Evolutionary conservation across 2,797 vertebrate species (phyloP).

Genomic region (Hydrolagus colliei): DNA sequence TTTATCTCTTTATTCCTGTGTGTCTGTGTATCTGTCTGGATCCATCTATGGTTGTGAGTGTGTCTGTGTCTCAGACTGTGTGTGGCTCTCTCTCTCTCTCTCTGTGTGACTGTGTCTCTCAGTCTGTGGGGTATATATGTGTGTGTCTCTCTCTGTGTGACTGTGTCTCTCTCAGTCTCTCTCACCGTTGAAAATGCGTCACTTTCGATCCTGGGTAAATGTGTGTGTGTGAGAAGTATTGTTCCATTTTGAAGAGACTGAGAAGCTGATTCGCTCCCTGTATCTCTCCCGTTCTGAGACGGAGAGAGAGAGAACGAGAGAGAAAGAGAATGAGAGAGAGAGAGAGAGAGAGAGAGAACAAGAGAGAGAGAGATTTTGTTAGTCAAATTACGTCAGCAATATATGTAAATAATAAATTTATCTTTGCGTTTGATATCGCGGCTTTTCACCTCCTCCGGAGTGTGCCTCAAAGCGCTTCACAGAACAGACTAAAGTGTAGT

Average conservation of each 20-base stretch:
- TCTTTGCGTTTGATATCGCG: too few relatives aligned
- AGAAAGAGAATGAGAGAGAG: rapidly evolving
- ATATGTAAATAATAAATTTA: too few relatives aligned
- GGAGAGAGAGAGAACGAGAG: not conserved
- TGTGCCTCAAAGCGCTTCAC: too few relatives aligned
- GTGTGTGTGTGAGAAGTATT: slow-evolving; percentile 53
- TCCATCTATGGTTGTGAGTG: too few relatives aligned
- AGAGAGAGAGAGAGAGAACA: slow-evolving; percentile 42
- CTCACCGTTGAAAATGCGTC: slow-evolving; percentile 56
- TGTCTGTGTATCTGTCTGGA: too few relatives aligned
- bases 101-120: not conserved
- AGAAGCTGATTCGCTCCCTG: slow-evolving; percentile 57
- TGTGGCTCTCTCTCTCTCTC: too few relatives aligned
- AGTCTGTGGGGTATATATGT: too few relatives aligned
- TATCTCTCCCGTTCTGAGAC: slow-evolving; percentile 50
- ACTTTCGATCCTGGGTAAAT: slow-evolving; percentile 64
- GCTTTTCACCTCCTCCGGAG: too few relatives aligned
- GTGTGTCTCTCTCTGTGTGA: not conserved
- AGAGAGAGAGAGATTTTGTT: slow-evolving; percentile 37
- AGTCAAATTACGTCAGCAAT: too few relatives aligned
- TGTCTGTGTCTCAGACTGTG: too few relatives aligned
- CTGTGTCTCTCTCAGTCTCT: not conserved
- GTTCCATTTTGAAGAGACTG: slow-evolving; percentile 53
- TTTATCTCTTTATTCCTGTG: too few relatives aligned
- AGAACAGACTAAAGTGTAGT: too few relatives aligned